Evolutionary conservation across 2,113 vertebrate genomes (phyloP).

Genomic region (Electrona antarctica): DNA sequence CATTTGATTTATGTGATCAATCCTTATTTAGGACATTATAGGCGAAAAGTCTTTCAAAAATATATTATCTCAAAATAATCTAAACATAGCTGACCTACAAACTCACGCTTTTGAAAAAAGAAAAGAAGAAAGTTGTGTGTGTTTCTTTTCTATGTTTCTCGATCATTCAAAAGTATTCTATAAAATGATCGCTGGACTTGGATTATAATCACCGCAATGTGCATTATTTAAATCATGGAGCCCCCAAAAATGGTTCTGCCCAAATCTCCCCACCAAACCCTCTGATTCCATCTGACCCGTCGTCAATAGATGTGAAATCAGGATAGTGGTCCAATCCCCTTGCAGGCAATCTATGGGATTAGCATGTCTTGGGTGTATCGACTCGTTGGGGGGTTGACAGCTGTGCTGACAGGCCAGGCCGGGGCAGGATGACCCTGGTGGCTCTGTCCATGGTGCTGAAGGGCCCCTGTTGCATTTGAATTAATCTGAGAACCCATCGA

Average conservation of each 20-base stretch:
- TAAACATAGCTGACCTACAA: not conserved
- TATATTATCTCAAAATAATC: too few relatives aligned
- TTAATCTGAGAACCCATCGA: constrained; percentile 35
- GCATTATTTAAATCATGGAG: constrained; percentile 23
- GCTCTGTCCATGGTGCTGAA: constrained; percentile 64
- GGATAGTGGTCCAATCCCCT: constrained; percentile 53
- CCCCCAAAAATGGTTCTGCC: constrained; percentile 16
- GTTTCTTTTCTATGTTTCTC: constrained; percentile 15
- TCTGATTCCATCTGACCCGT: constrained; percentile 55
- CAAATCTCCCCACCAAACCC: constrained; percentile 17
- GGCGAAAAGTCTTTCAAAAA: too few relatives aligned
- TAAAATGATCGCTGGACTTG: too few relatives aligned
- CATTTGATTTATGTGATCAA: too few relatives aligned
- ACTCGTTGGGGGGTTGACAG: constrained; percentile 50
- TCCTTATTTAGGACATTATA: too few relatives aligned
- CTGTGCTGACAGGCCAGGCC: constrained; percentile 42
- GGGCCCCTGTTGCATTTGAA: constrained; percentile 23
- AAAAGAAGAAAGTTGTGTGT: not conserved
- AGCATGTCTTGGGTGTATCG: constrained; percentile 57
- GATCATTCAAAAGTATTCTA: constrained; percentile 10
- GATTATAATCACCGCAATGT: constrained; percentile 1
- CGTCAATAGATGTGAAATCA: constrained; percentile 38
- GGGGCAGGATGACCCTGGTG: not conserved
- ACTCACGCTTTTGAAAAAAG: too few relatives aligned
- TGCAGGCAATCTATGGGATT: constrained; percentile 65